Evolutionary conservation across 2,797 vertebrate species (phyloP).

Genomic region (Bradypodion ventrale): DNA sequence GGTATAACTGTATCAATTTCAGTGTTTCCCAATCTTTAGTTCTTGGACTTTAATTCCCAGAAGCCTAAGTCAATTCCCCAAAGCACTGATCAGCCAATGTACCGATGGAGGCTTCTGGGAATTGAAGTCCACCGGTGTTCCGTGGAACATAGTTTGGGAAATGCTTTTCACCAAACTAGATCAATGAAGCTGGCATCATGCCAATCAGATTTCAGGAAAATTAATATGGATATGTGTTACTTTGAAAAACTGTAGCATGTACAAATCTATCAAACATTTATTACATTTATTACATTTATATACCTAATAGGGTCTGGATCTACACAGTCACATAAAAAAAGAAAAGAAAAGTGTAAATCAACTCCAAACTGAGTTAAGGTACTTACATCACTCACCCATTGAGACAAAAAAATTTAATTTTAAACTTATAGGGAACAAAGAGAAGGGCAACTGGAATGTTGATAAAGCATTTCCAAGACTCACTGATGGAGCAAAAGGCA

Average conservation of each 20-base stretch:
- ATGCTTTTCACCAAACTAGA: no score
- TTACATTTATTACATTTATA: no score
- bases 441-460: slow-evolving; percentile 26
- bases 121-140: no score
- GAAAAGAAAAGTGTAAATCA: not conserved
- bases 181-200: not conserved
- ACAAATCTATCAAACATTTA: not conserved
- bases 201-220: not conserved
- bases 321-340: not conserved
- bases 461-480: slow-evolving; percentile 25
- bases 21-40: no score
- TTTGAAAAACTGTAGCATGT: not conserved
- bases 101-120: no score
- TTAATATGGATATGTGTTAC: not conserved
- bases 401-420: not conserved
- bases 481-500: slow-evolving; percentile 8
- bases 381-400: not conserved
- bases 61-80: no score
- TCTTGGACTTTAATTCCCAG: no score
- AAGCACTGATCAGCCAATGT: no score
- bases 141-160: no score
- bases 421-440: slow-evolving; percentile 21
- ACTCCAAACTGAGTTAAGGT: not conserved
- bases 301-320: not conserved
- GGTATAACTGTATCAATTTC: not conserved